Conservation (phyloP, 2,888 invertebrate genomes). For the Cerceris ruficornis region DNA sequence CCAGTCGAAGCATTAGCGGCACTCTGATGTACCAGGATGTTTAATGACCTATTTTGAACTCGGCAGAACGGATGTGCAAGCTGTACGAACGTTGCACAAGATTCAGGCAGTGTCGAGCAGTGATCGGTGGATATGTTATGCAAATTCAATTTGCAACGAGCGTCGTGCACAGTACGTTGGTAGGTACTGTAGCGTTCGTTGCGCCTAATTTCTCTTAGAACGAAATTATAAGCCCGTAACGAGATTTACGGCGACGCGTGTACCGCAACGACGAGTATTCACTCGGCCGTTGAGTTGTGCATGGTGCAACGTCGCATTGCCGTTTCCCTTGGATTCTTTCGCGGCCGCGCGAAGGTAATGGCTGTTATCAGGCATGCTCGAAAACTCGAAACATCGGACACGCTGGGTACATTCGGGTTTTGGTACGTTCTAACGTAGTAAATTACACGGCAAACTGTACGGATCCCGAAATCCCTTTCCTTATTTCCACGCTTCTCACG, state of each 20-base stretch:
- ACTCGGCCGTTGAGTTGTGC: constrained; percentile 3
- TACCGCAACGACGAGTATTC: constrained; percentile 22
- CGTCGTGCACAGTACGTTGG: constrained; percentile 25
- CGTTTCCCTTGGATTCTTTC: constrained; percentile 42
- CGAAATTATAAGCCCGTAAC: constrained; percentile 72
- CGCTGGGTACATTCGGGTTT: constrained; percentile 9
- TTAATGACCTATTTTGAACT: constrained; percentile 57
- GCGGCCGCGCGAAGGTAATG: constrained; percentile 35
- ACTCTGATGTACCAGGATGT: constrained; percentile 46
- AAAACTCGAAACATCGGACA: constrained; percentile 48
- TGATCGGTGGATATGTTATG: constrained; percentile 71
- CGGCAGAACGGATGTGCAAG: constrained; percentile 42
- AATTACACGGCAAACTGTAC: constrained; percentile 28
- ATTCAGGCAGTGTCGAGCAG: constrained; percentile 29
- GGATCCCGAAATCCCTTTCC: constrained; percentile 24
- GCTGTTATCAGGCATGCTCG: constrained; percentile 41
- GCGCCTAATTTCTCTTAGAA: constrained; percentile 72
- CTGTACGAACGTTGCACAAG: constrained; percentile 36
- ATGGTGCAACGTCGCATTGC: constrained; percentile 25
- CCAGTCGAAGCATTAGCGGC: constrained; percentile 22
- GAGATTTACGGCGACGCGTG: constrained; percentile 68
- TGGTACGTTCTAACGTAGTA: constrained; percentile 33
- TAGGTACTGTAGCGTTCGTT: constrained; percentile 33
- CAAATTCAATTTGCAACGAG: constrained; percentile 69
- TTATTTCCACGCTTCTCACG: constrained; percentile 50